These are phyloP conservation scores for Hemitrygon akajei DNA, from an alignment of 2,797 vertebrate species.

Conservation along the genomic window DNA sequence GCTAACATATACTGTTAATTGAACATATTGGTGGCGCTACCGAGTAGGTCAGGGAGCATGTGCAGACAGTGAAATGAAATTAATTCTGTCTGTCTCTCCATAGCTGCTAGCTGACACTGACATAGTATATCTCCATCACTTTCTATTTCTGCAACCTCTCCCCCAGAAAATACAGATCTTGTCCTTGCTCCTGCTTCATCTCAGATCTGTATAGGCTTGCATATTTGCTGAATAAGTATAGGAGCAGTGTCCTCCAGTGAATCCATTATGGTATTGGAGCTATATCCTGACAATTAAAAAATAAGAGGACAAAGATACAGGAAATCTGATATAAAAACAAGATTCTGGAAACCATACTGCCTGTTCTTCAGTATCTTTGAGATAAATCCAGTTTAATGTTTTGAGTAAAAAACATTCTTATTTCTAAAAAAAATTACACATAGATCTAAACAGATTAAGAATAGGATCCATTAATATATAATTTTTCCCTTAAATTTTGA, in stretches of 20 bases:
- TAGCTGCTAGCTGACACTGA: too few relatives aligned
- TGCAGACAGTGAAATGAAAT: not conserved
- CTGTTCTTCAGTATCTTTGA: too few relatives aligned
- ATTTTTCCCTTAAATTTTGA: not conserved
- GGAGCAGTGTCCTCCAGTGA: not conserved
- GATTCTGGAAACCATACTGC: too few relatives aligned
- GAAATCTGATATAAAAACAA: too few relatives aligned
- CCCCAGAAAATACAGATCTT: not conserved
- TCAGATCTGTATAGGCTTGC: not conserved
- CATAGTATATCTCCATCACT: too few relatives aligned
- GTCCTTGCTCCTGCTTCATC: not conserved
- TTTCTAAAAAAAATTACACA: too few relatives aligned
- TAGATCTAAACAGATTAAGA: not conserved
- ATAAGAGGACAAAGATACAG: not conserved
- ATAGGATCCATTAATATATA: not conserved
- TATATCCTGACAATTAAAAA: not conserved
- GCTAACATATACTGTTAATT: too few relatives aligned
- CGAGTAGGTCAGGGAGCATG: not conserved
- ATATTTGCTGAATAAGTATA: not conserved
- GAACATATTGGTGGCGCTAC: too few relatives aligned
- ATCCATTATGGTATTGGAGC: not conserved
- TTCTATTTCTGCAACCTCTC: too few relatives aligned
- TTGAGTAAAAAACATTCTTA: too few relatives aligned
- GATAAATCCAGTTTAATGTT: too few relatives aligned
- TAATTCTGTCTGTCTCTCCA: too few relatives aligned